A percentile compares a stretch with the other conserved stretches of the same genome.
phyloP scores from a whole-genome alignment of 2,888 invertebrate genomes.

The Acronicta aceris region DNA sequence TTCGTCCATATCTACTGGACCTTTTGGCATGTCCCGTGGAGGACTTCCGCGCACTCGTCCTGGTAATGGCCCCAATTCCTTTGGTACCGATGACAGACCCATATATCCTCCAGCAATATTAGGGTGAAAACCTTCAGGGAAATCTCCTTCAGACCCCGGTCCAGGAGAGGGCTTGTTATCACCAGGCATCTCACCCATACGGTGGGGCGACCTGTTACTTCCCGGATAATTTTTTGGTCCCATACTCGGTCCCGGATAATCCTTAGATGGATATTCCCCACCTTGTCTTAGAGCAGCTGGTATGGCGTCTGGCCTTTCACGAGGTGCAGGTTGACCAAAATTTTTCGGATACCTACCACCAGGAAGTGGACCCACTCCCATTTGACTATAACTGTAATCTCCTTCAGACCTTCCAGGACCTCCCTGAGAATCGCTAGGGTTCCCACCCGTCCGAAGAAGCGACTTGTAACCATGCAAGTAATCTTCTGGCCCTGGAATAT shows the following conservation, averaged over 20 bases:
- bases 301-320: background rate
- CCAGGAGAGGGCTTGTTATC: background rate
- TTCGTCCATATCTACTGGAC: background rate
- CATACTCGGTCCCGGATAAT: background rate
- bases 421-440: background rate
- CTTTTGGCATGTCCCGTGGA: background rate
- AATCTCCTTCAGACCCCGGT: constrained; percentile 6
- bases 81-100: background rate
- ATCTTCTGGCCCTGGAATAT: background rate
- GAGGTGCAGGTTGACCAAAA: too few relatives aligned
- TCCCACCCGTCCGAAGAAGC: background rate
- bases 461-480: background rate
- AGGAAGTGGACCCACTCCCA: too few relatives aligned
- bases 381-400: background rate
- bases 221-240: background rate
- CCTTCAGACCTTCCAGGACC: constrained; percentile 2
- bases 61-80: background rate
- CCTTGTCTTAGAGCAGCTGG: background rate
- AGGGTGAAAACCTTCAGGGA: background rate
- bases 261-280: background rate
- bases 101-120: background rate
- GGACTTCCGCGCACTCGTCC: background rate
- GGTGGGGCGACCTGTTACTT: background rate
- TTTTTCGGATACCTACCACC: too few relatives aligned
- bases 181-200: constrained; percentile 1